A percentile compares a stretch with the other conserved stretches of the same genome.
Conservation (phyloP, 2,113 vertebrate genomes). For the Speoplatyrhinus poulsoni region DNA sequence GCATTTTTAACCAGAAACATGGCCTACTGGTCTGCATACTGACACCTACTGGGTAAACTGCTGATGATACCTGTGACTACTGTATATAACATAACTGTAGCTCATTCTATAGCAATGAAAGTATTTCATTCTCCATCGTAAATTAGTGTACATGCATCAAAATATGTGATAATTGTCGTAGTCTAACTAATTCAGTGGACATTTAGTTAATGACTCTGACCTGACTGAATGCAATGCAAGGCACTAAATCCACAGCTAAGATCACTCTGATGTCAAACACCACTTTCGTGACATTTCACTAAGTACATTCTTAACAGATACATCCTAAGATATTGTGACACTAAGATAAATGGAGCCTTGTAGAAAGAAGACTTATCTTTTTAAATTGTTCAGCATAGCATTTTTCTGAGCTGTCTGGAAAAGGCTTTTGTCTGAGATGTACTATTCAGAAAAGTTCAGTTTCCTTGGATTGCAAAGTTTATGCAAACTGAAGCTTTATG, state of each 20-base stretch:
- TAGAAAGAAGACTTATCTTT: not conserved
- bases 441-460: constrained; percentile 16
- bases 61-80: no score
- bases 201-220: not conserved
- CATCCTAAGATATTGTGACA: no score
- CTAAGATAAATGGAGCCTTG: not conserved
- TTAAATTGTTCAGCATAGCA: not conserved
- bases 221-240: not conserved
- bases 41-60: no score
- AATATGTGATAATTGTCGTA: no score
- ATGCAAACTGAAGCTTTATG: constrained; percentile 75
- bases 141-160: no score
- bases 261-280: not conserved
- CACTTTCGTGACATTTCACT: not conserved
- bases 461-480: constrained; percentile 16
- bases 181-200: no score
- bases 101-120: no score
- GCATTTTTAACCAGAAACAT: no score
- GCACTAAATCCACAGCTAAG: not conserved
- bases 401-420: not conserved
- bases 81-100: no score
- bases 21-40: no score
- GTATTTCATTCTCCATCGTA: no score
- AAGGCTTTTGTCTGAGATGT: not conserved
- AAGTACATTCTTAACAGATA: not conserved